Base-by-base conservation (phyloP, 2,888 invertebrate genomes). In the Rhimphoctona megacephalus region DNA sequence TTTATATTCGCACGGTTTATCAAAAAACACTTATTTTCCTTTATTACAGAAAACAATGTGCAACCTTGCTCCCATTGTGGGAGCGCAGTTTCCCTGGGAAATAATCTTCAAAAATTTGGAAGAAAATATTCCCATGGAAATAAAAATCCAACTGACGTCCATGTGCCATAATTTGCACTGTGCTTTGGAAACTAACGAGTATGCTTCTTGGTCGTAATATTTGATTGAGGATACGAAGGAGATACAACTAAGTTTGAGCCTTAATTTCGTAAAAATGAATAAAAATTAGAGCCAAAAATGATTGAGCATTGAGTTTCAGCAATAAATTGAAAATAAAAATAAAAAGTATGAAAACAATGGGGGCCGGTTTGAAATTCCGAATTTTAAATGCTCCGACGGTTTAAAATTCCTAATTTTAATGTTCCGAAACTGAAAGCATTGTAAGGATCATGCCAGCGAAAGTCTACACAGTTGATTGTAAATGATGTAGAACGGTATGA, bases 121-220 rank as follows among this genome's bases (percentile, higher is more conserved):
- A 36, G 88, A 90, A 67, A 84, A 85, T 84, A 76, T 90, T 81
- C 91, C 94, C 0, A 70, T 78, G 39, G 94, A 94, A 87, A 91
- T 94, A 69, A 92, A 89, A 88, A 85, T 89, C 72, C 90, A 93
- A 73, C 85, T 94, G 43, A 70, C 70, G 46, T 11, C 87, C 0
- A 88, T 91, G 78, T 83, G 88, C 57, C 70, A 85, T 22, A 46
- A 57, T 25, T 73, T 91, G 57, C 77, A 79, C 22, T 61, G 72
- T 11, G 83, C 57, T 43, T 67, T 85, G 30, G 76, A 85, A 86
- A 61, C 85, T 25, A 89, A 86, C 57, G 64, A 88, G 89, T 90
- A 90, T 33, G 57, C 22, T 69, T 61, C 22, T 33, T 25, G 7
- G 22, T 57, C 46, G 70, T 17, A 39, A 30, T 22, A 43, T 33